Conservation (phyloP, 1,140 invertebrate species). For the Plectus sambesii region DNA sequence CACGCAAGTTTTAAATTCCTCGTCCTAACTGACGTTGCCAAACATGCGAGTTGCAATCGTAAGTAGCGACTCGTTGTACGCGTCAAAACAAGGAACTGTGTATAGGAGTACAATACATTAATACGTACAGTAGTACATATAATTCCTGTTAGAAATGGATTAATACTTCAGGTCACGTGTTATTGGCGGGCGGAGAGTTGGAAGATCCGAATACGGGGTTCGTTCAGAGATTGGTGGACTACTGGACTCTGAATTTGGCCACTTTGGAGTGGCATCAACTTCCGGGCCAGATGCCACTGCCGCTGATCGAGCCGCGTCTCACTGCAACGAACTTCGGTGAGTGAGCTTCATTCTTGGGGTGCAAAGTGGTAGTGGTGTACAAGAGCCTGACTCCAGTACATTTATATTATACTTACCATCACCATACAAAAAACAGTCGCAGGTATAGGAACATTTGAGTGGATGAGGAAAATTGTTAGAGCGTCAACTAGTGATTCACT, state of each 20-base stretch:
- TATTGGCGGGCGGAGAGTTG: constrained; percentile 41
- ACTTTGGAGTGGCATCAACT: constrained; percentile 42
- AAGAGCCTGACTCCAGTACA: no score
- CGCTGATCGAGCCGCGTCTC: constrained; percentile 40
- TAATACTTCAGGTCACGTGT: constrained; percentile 38
- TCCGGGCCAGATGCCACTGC: constrained; percentile 40
- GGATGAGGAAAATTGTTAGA: no score
- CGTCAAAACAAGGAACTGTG: constrained; percentile 1
- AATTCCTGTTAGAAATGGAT: constrained; percentile 1
- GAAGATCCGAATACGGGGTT: constrained; percentile 36
- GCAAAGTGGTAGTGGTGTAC: no score
- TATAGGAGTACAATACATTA: not conserved
- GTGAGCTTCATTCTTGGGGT: no score
- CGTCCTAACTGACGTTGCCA: no score
- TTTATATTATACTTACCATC: no score
- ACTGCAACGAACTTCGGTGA: constrained; percentile 41
- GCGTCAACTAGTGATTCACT: no score
- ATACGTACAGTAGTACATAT: constrained; percentile 13
- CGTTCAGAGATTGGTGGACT: constrained; percentile 37
- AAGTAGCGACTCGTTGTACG: no score
- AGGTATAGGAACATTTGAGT: no score
- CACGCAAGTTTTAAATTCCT: no score
- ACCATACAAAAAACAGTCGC: no score
- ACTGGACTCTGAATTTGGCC: constrained; percentile 40
- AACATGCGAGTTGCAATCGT: no score